Evolutionary conservation across 2,797 vertebrate species (phyloP).

Genomic region (Megalops cyprinoides): DNA sequence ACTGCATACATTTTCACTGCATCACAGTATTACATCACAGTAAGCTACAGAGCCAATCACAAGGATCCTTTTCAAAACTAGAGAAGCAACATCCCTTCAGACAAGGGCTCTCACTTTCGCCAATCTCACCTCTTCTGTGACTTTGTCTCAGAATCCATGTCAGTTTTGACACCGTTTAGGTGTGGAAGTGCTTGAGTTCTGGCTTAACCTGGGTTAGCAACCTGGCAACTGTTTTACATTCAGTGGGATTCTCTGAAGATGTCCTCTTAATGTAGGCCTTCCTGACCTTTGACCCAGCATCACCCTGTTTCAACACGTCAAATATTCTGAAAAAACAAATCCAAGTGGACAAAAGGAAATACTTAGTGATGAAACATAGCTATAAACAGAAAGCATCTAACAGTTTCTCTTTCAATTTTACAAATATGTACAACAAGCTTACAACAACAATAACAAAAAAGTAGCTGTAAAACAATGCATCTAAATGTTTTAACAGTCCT

Average conservation of each 20-base stretch:
- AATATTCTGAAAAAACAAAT: no score
- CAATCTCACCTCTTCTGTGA: background rate
- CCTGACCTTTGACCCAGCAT: background rate
- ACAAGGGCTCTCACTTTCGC: background rate
- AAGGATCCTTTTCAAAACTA: background rate
- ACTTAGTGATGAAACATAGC: background rate
- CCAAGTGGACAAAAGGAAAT: conserved; percentile 8
- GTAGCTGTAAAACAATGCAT: background rate
- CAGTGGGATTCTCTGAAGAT: background rate
- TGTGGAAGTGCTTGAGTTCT: background rate
- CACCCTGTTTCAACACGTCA: background rate
- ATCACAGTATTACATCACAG: background rate
- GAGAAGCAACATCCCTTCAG: background rate
- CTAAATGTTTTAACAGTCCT: background rate
- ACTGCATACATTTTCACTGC: no score
- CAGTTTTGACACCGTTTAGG: background rate
- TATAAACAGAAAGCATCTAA: background rate
- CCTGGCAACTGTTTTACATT: no score
- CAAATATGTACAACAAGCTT: background rate
- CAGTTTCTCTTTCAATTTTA: background rate
- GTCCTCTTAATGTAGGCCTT: no score
- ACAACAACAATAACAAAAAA: no score
- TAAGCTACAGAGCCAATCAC: background rate
- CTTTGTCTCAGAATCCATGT: background rate
- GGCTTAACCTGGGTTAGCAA: no score